Evolutionary conservation across 2,113 vertebrate species (phyloP).

Genomic region (Chaetura pelagica): DNA sequence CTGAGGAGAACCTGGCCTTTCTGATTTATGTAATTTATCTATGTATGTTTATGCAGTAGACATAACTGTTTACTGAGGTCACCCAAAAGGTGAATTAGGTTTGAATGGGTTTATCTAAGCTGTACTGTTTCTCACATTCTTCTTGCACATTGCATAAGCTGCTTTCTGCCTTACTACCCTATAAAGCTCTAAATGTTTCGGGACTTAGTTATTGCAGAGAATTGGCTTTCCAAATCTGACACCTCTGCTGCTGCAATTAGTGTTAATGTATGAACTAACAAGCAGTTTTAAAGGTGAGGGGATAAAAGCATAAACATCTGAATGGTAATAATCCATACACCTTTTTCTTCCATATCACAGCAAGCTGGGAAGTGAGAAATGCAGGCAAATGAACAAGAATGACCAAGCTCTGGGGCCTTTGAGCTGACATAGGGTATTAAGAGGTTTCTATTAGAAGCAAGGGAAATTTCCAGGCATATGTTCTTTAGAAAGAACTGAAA

Average conservation of each 20-base stretch:
- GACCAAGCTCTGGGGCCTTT: neutral
- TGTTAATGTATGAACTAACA: constrained; percentile 27
- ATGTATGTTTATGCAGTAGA: neutral
- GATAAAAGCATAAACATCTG: neutral
- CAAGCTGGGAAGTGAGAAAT: neutral
- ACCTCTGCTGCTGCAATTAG: constrained; percentile 37
- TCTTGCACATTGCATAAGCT: neutral
- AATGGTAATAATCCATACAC: neutral
- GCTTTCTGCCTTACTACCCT: constrained; percentile 43
- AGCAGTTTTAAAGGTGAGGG: neutral
- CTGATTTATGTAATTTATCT: neutral
- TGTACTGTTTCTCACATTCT: neutral
- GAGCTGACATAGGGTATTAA: neutral
- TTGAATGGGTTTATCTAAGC: constrained; percentile 9
- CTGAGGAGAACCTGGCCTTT: neutral
- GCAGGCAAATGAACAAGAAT: neutral
- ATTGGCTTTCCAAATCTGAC: constrained; percentile 34
- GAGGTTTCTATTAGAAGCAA: neutral
- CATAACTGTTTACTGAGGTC: neutral
- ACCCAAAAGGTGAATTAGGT: constrained; percentile 14
- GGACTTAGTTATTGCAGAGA: neutral
- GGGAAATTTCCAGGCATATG: neutral
- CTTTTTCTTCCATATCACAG: neutral
- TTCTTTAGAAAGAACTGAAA: neutral
- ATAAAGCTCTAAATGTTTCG: constrained; percentile 26